phyloP scores from a whole-genome alignment of 2,888 invertebrate genomes.

The Molorchus minor region DNA sequence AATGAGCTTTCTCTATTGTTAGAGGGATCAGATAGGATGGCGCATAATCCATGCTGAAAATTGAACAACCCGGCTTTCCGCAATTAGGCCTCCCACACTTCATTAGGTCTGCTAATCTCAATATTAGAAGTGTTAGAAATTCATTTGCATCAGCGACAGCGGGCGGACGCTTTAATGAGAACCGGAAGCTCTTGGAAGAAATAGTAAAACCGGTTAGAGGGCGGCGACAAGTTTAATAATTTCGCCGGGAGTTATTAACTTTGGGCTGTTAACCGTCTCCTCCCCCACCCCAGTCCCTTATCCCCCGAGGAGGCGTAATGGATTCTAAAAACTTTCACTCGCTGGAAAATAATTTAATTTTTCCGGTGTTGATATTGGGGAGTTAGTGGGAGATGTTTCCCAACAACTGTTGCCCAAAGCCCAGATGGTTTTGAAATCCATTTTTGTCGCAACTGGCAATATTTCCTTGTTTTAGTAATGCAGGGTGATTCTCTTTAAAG shows the following conservation, averaged over 20 bases:
- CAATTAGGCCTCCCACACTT: conserved; percentile 36
- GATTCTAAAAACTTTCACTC: conserved; percentile 17
- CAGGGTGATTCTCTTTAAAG: too few relatives aligned
- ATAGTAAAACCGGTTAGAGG: conserved; percentile 7
- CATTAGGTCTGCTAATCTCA: conserved; percentile 32
- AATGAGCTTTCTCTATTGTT: conserved; percentile 30
- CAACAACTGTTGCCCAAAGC: background rate
- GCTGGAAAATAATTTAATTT: conserved; percentile 13
- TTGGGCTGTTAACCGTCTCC: conserved; percentile 1
- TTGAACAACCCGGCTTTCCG: conserved; percentile 28
- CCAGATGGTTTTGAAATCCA: too few relatives aligned
- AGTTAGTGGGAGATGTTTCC: background rate
- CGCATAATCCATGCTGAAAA: conserved; percentile 31
- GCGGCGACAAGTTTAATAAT: conserved; percentile 13
- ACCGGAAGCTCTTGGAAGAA: conserved; percentile 21
- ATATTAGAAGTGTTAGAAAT: conserved; percentile 30
- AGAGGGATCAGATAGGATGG: conserved; percentile 25
- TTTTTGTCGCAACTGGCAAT: too few relatives aligned
- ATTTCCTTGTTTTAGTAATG: too few relatives aligned
- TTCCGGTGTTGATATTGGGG: conserved; percentile 12
- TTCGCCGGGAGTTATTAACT: conserved; percentile 17
- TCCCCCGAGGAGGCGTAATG: conserved; percentile 7
- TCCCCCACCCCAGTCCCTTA: background rate
- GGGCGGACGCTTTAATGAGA: conserved; percentile 25
- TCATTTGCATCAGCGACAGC: conserved; percentile 19